Conservation (phyloP, 2,797 vertebrate species). For the Lates japonicus region DNA sequence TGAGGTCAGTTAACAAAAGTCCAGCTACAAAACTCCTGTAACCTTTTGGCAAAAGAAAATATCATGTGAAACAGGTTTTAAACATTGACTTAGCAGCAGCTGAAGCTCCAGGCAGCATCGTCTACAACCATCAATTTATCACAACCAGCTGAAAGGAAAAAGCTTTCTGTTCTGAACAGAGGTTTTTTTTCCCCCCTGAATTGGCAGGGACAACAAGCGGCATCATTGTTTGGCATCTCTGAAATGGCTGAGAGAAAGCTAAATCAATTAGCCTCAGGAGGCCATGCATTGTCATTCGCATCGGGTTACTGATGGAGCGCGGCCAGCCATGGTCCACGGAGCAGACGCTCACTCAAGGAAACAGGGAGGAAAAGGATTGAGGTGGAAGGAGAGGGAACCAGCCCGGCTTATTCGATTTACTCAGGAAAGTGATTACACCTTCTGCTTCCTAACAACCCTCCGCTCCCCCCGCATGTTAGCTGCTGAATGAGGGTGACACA, state of each 20-base stretch:
- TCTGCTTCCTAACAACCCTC: constrained; percentile 39
- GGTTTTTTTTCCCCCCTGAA: constrained; percentile 27
- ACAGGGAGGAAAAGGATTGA: constrained; percentile 19
- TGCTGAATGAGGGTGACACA: constrained; percentile 47
- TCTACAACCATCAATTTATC: constrained; percentile 32
- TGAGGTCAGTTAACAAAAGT: not conserved
- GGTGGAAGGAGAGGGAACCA: constrained; percentile 24
- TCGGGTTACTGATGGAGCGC: constrained; percentile 60
- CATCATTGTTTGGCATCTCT: constrained; percentile 65
- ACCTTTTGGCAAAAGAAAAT: not conserved
- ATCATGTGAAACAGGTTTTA: constrained; percentile 4
- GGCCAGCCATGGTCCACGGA: constrained; percentile 53
- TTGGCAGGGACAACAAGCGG: constrained; percentile 50
- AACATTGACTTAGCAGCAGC: not conserved
- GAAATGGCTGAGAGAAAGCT: constrained; percentile 60
- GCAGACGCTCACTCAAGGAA: constrained; percentile 50
- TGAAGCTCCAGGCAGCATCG: constrained; percentile 8
- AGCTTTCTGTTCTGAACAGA: constrained; percentile 29
- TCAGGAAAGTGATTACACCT: constrained; percentile 72
- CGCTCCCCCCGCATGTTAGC: constrained; percentile 5
- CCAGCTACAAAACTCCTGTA: not conserved
- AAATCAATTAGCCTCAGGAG: constrained; percentile 72
- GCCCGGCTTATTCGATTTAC: constrained; percentile 70
- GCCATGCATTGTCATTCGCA: constrained; percentile 62
- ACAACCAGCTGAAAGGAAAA: constrained; percentile 24